Conservation (phyloP, 2,113 vertebrate species). For the Prochilodus magdalenae region DNA sequence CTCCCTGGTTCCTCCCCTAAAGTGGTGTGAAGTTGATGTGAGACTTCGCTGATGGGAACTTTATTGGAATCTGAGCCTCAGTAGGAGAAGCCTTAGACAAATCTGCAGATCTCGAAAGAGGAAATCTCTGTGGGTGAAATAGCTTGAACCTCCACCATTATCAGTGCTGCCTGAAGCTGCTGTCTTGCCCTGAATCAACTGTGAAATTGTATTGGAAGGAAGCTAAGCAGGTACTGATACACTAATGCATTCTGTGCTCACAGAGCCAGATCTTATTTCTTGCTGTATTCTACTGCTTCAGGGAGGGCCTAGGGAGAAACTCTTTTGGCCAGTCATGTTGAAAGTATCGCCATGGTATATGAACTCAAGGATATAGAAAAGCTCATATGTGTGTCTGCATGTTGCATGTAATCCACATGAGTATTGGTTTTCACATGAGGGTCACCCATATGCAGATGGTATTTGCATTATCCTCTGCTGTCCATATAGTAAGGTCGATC, state of each 20-base stretch:
- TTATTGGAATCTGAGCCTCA: constrained; percentile 58
- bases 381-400: not conserved
- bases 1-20: constrained; percentile 46
- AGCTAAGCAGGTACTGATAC: constrained; percentile 50
- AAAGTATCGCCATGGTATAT: not conserved
- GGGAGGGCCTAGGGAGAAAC: not conserved
- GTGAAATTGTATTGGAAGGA: constrained; percentile 64
- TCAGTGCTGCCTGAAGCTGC: constrained; percentile 51
- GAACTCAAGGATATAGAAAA: not conserved
- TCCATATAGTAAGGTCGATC: not conserved
- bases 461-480: not conserved
- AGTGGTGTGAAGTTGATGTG: constrained; percentile 62
- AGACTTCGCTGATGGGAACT: constrained; percentile 54
- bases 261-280: constrained; percentile 50
- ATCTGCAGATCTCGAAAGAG: constrained; percentile 65
- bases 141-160: constrained; percentile 45
- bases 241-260: constrained; percentile 36
- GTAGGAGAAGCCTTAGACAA: constrained; percentile 52
- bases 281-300: constrained; percentile 37
- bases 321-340: not conserved
- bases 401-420: not conserved
- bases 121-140: constrained; percentile 66
- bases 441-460: not conserved
- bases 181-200: constrained; percentile 60
- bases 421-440: not conserved